phyloP scores from a whole-genome alignment of 2,888 invertebrate genomes.

The Drosophila prolongata region DNA sequence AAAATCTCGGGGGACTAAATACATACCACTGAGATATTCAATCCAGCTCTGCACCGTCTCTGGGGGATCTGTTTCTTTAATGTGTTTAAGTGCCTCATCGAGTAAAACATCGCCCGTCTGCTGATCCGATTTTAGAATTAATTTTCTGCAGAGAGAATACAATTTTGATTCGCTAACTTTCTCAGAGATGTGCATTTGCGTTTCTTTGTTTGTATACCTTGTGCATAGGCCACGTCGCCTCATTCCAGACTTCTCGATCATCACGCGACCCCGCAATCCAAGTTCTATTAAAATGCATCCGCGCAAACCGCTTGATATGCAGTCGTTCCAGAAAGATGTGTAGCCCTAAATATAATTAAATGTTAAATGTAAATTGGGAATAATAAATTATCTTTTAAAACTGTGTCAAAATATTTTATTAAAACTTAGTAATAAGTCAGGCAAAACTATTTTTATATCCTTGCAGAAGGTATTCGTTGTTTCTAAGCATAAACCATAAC shows the following conservation, averaged over 20 bases:
- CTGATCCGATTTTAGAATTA: conserved; percentile 93
- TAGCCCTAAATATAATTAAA: conserved; percentile 89
- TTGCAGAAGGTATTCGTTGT: no score
- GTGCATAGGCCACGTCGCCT: conserved; percentile 95
- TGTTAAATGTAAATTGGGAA: not conserved
- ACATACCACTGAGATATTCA: conserved; percentile 98
- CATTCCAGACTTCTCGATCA: conserved; percentile 98
- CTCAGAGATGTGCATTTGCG: not conserved
- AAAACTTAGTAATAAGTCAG: no score
- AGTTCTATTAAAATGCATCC: conserved; percentile 99
- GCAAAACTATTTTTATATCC: no score
- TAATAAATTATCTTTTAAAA: not conserved
- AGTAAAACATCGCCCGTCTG: conserved; percentile 98
- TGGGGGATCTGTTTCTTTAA: conserved; percentile 98
- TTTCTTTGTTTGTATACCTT: conserved; percentile 86
- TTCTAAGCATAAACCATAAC: no score
- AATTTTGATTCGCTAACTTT: not conserved
- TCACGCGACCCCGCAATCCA: conserved; percentile 96
- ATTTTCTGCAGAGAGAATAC: conserved; percentile 86
- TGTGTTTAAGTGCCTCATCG: conserved; percentile 97
- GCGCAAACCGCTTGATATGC: conserved; percentile 98
- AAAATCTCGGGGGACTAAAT: not conserved
- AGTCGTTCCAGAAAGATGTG: conserved; percentile 99
- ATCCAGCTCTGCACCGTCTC: conserved; percentile 99
- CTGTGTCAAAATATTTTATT: not conserved